A percentile compares a stretch with the other conserved stretches of the same genome.
These are phyloP conservation scores for Rhyacophila brunnea DNA, from an alignment of 1,140 invertebrate species.

Conservation along the genomic window DNA sequence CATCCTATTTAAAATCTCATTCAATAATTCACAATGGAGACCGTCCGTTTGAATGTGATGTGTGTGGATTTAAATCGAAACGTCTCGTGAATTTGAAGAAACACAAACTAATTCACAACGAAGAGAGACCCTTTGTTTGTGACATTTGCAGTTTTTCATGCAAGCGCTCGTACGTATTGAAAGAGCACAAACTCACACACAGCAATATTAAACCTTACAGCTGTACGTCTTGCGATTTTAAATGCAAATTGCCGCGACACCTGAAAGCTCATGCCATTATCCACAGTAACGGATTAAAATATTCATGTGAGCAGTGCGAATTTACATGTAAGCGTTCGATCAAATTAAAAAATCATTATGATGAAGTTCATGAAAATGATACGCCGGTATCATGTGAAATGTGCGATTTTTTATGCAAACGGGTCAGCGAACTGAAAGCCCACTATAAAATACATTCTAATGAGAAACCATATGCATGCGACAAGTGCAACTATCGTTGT, in stretches of 20 bases:
- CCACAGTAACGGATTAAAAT: not conserved
- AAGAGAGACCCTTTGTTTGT: constrained; percentile 1
- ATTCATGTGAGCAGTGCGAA: not conserved
- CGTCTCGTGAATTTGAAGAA: not conserved
- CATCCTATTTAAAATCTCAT: constrained; percentile 2
- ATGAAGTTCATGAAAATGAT: not conserved
- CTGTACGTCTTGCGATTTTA: not conserved
- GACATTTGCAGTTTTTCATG: not conserved
- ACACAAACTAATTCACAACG: constrained; percentile 1
- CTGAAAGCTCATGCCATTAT: not conserved
- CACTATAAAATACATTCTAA: not conserved
- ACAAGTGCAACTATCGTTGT: not conserved
- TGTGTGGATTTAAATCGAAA: not conserved
- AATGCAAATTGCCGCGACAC: not conserved
- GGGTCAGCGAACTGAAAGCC: not conserved
- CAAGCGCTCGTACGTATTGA: not conserved
- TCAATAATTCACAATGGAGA: not conserved
- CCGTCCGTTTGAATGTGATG: not conserved
- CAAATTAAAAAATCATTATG: not conserved
- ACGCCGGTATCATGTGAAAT: not conserved
- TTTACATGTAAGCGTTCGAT: not conserved
- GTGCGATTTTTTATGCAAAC: not conserved
- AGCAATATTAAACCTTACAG: not conserved
- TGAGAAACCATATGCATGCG: not conserved
- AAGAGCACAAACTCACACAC: constrained; percentile 5